Evolutionary conservation across 2,113 vertebrate genomes (phyloP).

Genomic region (Tenrec ecaudatus): DNA sequence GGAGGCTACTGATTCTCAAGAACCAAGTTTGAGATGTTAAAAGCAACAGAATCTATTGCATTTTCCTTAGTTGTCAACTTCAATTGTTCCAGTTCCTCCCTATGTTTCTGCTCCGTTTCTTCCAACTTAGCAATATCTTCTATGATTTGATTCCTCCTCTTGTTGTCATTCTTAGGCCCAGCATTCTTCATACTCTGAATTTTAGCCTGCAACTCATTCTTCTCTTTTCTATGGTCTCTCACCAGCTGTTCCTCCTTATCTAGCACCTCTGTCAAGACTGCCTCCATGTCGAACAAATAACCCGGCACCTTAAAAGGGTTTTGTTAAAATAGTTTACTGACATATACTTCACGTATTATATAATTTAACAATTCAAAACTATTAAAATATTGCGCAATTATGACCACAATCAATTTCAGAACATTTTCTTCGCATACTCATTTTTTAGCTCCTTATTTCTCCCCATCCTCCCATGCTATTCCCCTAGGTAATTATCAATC

Average conservation of each 20-base stretch:
- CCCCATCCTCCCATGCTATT: no score
- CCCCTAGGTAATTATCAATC: no score
- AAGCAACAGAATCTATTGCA: conserved; percentile 42
- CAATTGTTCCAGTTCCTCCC: conserved; percentile 87
- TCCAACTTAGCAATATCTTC: conserved; percentile 95
- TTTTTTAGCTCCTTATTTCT: no score
- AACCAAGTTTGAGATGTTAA: not conserved
- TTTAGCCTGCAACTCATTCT: conserved; percentile 87
- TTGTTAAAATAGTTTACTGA: no score
- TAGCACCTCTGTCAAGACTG: no score
- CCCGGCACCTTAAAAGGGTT: no score
- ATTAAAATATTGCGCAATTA: no score
- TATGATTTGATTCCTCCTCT: conserved; percentile 93
- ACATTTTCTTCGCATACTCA: no score
- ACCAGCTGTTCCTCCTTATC: not conserved
- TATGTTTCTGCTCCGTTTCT: conserved; percentile 93
- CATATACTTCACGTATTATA: no score
- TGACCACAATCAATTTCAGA: no score
- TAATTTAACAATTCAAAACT: no score
- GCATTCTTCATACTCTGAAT: conserved; percentile 98
- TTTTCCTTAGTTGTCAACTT: conserved; percentile 66
- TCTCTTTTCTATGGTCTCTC: not conserved
- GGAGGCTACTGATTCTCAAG: not conserved
- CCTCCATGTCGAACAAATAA: no score
- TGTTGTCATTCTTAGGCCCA: conserved; percentile 98